These are phyloP conservation scores for Peromyscus melanophrys DNA, from an alignment of 2,797 vertebrate genomes.

Conservation along the genomic window DNA sequence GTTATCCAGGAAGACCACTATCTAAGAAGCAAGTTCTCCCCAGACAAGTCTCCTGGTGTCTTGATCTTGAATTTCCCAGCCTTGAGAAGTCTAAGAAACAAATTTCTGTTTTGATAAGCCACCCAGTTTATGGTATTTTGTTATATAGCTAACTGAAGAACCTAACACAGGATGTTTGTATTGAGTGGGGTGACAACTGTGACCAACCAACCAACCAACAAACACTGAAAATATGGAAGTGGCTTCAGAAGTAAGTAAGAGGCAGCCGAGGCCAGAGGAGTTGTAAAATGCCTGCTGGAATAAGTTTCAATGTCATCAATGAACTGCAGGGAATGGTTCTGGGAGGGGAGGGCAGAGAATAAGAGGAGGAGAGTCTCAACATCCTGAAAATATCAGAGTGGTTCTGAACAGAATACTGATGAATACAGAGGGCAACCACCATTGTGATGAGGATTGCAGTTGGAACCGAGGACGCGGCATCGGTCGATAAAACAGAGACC, in stretches of 20 bases:
- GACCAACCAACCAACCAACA: neutral
- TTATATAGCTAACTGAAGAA: neutral
- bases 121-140: neutral
- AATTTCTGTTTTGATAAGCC: neutral
- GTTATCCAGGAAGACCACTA: neutral
- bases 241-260: neutral
- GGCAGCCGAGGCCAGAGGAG: neutral
- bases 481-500: neutral
- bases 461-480: neutral
- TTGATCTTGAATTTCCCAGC: neutral
- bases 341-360: too few species aligned
- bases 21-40: neutral
- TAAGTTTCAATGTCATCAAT: neutral
- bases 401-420: neutral
- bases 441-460: neutral
- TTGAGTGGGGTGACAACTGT: neutral
- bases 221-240: neutral
- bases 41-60: neutral
- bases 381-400: neutral
- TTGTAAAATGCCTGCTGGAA: neutral
- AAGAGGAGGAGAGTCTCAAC: neutral
- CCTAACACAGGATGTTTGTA: neutral
- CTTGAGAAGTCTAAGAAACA: neutral
- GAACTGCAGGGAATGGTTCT: neutral
- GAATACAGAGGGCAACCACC: neutral